Conservation (phyloP, 2,113 vertebrate species). For the Drymodes brunneopygia region DNA sequence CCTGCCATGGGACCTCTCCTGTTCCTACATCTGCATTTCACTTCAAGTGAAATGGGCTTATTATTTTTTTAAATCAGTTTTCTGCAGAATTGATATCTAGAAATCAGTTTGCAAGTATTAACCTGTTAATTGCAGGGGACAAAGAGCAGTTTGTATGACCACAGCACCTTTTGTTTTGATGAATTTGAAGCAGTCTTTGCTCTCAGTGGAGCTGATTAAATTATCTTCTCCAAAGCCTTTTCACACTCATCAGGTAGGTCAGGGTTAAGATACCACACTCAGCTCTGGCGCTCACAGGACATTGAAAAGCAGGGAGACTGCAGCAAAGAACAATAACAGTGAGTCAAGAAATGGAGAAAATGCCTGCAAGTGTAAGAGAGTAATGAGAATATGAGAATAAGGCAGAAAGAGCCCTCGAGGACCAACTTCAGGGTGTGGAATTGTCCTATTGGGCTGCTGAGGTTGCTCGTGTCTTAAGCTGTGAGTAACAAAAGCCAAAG, state of each 20-base stretch:
- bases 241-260: neutral
- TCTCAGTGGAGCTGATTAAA: neutral
- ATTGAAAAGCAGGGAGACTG: neutral
- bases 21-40: neutral
- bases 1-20: neutral
- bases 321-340: neutral
- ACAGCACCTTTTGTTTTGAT: neutral
- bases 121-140: neutral
- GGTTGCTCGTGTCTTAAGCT: neutral
- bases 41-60: neutral
- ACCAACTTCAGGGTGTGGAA: neutral
- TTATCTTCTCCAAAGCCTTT: neutral
- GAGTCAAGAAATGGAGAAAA: neutral
- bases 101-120: neutral
- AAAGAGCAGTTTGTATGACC: neutral
- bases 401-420: neutral
- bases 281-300: neutral
- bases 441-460: neutral
- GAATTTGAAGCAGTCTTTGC: neutral
- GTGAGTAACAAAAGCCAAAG: neutral
- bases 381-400: neutral
- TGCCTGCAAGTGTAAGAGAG: neutral
- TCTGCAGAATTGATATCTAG: neutral
- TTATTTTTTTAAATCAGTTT: neutral
- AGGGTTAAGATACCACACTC: fast-evolving